Conservation (phyloP, 2,113 vertebrate genomes). For the Varanus komodoensis region DNA sequence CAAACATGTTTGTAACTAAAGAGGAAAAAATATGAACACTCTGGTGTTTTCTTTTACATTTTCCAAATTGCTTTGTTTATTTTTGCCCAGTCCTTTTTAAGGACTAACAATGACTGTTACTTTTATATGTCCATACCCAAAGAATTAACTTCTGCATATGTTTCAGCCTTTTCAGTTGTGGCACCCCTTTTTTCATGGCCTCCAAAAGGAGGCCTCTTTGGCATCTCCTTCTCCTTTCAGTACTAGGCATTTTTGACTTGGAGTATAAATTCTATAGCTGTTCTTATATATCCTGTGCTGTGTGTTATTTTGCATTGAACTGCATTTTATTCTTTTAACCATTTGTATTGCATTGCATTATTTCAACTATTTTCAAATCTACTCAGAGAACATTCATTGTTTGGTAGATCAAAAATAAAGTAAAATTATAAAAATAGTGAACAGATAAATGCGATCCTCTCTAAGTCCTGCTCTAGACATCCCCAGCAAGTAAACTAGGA, state of each 20-base stretch:
- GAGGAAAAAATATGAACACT: conserved; percentile 17
- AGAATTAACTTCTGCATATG: conserved; percentile 14
- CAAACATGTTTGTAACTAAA: neutral
- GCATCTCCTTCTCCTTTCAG: too few species aligned
- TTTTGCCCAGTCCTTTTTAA: conserved; percentile 21
- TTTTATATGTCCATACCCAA: conserved; percentile 24
- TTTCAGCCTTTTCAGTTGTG: neutral
- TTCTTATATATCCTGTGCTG: too few species aligned
- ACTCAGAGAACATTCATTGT: too few species aligned
- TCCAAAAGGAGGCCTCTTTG: too few species aligned
- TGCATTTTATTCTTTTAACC: neutral
- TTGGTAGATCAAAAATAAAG: neutral
- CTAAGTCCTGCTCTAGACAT: neutral
- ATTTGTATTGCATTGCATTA: too few species aligned
- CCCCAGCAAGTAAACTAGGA: neutral
- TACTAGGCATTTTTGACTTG: too few species aligned
- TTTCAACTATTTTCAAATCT: too few species aligned
- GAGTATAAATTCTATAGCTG: too few species aligned
- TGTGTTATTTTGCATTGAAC: too few species aligned
- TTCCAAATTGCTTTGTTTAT: conserved; percentile 35
- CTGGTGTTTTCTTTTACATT: conserved; percentile 22
- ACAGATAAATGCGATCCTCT: neutral
- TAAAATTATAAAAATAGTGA: neutral
- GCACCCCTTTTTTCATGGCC: too few species aligned
- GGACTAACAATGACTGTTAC: conserved; percentile 25